phyloP scores from a whole-genome alignment of 2,113 vertebrate genomes.

The Holacanthus passer region DNA sequence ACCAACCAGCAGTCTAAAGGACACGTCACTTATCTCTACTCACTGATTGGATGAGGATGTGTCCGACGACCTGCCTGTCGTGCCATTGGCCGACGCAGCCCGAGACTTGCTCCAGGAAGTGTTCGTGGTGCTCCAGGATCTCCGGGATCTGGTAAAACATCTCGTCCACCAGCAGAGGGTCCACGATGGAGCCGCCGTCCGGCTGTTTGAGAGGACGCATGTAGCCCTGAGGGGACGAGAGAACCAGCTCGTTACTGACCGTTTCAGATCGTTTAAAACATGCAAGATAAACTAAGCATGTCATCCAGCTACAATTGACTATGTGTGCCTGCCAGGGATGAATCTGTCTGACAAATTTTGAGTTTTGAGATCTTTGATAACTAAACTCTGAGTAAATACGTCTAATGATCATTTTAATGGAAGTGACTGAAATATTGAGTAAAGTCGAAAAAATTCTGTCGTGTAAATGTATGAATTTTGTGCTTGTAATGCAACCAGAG shows the following conservation, averaged over 20 bases:
- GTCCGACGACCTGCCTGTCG: conserved; percentile 93
- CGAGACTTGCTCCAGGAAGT: conserved; percentile 94
- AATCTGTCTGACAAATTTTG: background rate
- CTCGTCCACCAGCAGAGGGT: conserved; percentile 95
- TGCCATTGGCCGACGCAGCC: conserved; percentile 94
- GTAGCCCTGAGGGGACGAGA: conserved; percentile 88
- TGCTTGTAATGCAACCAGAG: too few species aligned
- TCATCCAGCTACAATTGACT: background rate
- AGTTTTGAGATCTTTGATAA: background rate
- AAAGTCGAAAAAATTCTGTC: too few species aligned
- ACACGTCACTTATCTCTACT: conserved; percentile 63
- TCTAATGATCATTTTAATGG: too few species aligned
- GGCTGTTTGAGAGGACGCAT: conserved; percentile 98
- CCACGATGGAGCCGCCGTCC: conserved; percentile 91
- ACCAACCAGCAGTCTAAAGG: background rate
- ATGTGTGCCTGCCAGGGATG: background rate
- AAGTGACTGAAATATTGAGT: too few species aligned
- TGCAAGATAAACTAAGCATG: background rate
- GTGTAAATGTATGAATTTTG: too few species aligned
- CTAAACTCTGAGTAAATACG: too few species aligned
- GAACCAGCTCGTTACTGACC: background rate
- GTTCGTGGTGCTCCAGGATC: conserved; percentile 96
- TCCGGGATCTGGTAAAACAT: conserved; percentile 99
- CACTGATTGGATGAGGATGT: conserved; percentile 95
- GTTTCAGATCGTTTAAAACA: background rate